These are phyloP conservation scores for Phalanger gymnotis DNA, from an alignment of 2,797 vertebrate genomes.

Conservation along the genomic window DNA sequence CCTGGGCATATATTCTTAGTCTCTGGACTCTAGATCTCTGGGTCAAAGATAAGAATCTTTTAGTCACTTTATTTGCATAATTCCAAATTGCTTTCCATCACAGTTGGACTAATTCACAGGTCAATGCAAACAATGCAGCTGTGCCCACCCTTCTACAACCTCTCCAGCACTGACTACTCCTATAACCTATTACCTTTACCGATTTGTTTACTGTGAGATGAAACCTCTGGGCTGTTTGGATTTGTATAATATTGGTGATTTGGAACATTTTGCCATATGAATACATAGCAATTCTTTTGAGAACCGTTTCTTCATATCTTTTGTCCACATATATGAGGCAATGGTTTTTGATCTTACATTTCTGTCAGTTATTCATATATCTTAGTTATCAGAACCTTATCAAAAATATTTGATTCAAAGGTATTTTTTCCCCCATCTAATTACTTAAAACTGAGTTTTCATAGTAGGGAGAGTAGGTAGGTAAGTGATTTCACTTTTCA, in stretches of 20 bases:
- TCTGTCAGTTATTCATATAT: not conserved
- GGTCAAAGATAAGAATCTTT: not conserved
- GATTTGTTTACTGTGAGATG: not conserved
- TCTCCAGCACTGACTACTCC: not conserved
- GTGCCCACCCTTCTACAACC: not conserved
- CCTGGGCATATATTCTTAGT: not conserved
- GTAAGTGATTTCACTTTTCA: not conserved
- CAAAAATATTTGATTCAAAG: not conserved
- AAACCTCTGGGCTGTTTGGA: no score
- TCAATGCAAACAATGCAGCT: not conserved
- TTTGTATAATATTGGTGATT: not conserved
- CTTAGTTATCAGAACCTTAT: not conserved
- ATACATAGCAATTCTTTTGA: not conserved
- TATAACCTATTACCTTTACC: not conserved
- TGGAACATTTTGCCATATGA: not conserved
- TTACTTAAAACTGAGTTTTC: not conserved
- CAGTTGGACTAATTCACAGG: not conserved
- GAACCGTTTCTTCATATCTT: not conserved
- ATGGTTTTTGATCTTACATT: not conserved
- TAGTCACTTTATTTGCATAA: not conserved
- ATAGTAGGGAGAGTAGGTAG: not conserved
- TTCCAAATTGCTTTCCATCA: not conserved
- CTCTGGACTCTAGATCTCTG: not conserved
- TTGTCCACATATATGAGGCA: not conserved
- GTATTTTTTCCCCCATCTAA: not conserved